Evolutionary conservation across 2,888 invertebrate genomes (phyloP), one percentile per base, ranked within the genome.

Genomic region (Acanthosoma haemorrhoidale): DNA sequence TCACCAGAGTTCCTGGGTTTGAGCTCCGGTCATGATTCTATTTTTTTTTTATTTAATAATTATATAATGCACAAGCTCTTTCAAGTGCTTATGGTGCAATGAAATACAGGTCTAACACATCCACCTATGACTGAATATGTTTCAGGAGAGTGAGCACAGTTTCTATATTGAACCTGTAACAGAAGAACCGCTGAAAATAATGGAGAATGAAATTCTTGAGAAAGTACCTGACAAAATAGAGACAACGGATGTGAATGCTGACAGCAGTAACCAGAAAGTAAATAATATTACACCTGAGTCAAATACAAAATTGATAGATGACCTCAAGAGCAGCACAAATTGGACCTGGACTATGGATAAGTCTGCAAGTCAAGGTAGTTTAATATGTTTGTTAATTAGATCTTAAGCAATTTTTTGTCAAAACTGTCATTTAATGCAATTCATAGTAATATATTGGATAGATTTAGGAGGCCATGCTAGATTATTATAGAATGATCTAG

Each of bases 281-380:
- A 51, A 29, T 25, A 25, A 51, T n/a, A 4, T 29, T n/a, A 21
- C 21, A 13, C n/a, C n/a, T n/a, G n/a, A n/a, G n/a, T n/a, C n/a
- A n/a, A n/a, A n/a, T n/a, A n/a, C n/a, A n/a, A n/a, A n/a, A n/a
- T n/a, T n/a, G n/a, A 25, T n/a, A 6, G 51, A 51, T 4, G 13
- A 60, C 31, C 1, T 11, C 15, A 32, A 36, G 15, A 34, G 60
- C 8, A 11, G 29, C 2, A 60, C 2, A 8, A 32, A 16, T 9
- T 60, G 60, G 60, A 60, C 60, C 2, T 60, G 60, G 60, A 25
- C 60, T 36, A 6, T 32, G 32, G 60, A 60, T 8, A 59, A 59
- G 4, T 16, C 9, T 6, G 60, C 16, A 34, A 60, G 36, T 60
- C 32, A 60, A 34, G 60, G 60, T 60, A 60, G 9, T 4, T 4